These are phyloP conservation scores for Notodonta dromedarius DNA, from an alignment of 2,888 invertebrate genomes.

Conservation along the genomic window DNA sequence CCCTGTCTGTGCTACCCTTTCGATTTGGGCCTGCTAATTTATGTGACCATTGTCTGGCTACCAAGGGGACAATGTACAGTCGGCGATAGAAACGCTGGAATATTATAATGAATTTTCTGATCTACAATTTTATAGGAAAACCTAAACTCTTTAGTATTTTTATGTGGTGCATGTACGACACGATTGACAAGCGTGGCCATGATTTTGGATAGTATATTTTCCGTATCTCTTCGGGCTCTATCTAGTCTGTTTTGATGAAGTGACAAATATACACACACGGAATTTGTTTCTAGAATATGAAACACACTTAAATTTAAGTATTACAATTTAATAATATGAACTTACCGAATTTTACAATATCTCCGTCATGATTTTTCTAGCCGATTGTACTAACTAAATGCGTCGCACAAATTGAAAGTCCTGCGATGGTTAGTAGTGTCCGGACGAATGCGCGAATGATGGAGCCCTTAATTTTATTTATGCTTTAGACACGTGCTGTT, in stretches of 20 bases:
- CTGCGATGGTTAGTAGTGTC: conserved; percentile 37
- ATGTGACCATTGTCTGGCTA: conserved; percentile 67
- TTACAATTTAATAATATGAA: no score
- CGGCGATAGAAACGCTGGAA: background rate
- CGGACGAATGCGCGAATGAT: conserved; percentile 43
- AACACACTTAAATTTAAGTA: no score
- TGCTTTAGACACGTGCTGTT: conserved; percentile 65
- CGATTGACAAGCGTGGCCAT: no score
- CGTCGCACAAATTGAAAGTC: conserved; percentile 73
- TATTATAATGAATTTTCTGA: background rate
- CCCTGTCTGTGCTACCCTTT: conserved; percentile 42
- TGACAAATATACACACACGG: no score
- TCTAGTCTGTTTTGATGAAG: no score
- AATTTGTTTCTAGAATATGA: no score
- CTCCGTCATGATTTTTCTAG: no score
- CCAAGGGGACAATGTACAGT: background rate
- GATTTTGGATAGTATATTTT: no score
- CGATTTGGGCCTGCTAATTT: conserved; percentile 66
- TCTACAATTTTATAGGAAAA: background rate
- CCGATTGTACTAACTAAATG: conserved; percentile 50
- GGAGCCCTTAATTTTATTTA: conserved; percentile 75
- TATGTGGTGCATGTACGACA: no score
- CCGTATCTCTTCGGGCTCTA: no score
- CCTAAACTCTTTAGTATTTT: no score
- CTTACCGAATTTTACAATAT: no score